phyloP scores from a whole-genome alignment of 2,113 vertebrate genomes.

The Ceyx margarethae region DNA sequence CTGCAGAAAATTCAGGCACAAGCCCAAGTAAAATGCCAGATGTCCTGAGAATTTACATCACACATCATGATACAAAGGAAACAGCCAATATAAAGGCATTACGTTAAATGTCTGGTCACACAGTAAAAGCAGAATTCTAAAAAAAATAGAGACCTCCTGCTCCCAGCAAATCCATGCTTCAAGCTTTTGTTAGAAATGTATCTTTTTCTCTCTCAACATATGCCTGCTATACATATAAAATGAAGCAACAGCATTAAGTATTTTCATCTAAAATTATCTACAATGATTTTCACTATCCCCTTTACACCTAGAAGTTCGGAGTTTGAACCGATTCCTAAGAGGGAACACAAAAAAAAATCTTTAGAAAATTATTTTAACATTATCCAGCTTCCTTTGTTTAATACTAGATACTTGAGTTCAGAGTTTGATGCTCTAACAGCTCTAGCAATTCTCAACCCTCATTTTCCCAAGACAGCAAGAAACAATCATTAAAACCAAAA shows the following conservation, averaged over 20 bases:
- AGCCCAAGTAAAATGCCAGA: constrained; percentile 18
- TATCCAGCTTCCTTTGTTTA: not conserved
- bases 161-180: not conserved
- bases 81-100: not conserved
- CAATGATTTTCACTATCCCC: not conserved
- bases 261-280: not conserved
- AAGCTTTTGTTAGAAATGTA: not conserved
- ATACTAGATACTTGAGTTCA: not conserved
- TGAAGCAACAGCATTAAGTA: accelerated
- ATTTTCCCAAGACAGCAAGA: not conserved
- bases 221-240: not conserved
- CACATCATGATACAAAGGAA: not conserved
- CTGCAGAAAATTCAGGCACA: not conserved
- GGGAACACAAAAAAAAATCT: not conserved
- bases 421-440: not conserved
- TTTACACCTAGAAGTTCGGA: not conserved
- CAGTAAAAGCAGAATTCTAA: not conserved
- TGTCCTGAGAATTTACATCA: not conserved
- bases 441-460: not conserved
- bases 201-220: not conserved
- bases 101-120: not conserved
- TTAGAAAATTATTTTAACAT: not conserved
- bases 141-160: not conserved
- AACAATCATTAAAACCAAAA: not conserved
- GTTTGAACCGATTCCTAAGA: not conserved